Percentiles rank a stretch among this genome's conserved stretches.
phyloP scores from a whole-genome alignment of 2,113 vertebrate species.

The Hippocampus abdominalis region DNA sequence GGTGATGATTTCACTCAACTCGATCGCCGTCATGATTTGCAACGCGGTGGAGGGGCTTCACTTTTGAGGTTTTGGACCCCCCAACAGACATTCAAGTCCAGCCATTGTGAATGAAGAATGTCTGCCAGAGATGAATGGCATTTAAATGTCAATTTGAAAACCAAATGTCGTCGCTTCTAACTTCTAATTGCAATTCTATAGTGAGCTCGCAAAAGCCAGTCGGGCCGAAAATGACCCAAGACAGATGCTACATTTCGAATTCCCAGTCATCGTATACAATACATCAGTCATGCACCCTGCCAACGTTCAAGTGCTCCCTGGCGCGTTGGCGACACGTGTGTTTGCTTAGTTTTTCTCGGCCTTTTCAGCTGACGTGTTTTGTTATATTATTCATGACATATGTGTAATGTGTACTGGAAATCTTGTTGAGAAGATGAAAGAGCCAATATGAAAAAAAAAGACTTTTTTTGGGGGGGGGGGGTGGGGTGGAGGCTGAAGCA shows the following conservation, averaged over 20 bases:
- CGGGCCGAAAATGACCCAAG: constrained; percentile 15
- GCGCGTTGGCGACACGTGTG: constrained; percentile 25
- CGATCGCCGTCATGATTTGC: neutral
- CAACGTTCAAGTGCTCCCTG: constrained; percentile 35
- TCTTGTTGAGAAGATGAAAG: constrained; percentile 25
- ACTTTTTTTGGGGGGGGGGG: neutral
- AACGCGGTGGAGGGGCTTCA: neutral
- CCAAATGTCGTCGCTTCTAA: neutral
- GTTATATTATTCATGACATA: constrained; percentile 24
- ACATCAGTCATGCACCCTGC: constrained; percentile 37
- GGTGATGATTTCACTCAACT: too few species aligned
- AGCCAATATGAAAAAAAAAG: constrained; percentile 13
- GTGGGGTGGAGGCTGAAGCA: neutral
- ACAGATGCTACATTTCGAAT: constrained; percentile 40
- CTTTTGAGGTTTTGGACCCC: neutral
- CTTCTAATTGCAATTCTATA: constrained; percentile 17
- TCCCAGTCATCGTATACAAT: constrained; percentile 30
- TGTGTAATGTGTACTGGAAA: constrained; percentile 30
- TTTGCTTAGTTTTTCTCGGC: constrained; percentile 39
- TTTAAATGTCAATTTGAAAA: neutral
- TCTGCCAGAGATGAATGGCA: neutral
- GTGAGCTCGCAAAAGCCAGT: constrained; percentile 1
- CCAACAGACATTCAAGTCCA: neutral
- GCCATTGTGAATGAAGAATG: too few species aligned
- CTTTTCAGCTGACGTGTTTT: constrained; percentile 26